Conservation (phyloP, 2,113 vertebrate genomes). For the Anser brachyrhynchus region DNA sequence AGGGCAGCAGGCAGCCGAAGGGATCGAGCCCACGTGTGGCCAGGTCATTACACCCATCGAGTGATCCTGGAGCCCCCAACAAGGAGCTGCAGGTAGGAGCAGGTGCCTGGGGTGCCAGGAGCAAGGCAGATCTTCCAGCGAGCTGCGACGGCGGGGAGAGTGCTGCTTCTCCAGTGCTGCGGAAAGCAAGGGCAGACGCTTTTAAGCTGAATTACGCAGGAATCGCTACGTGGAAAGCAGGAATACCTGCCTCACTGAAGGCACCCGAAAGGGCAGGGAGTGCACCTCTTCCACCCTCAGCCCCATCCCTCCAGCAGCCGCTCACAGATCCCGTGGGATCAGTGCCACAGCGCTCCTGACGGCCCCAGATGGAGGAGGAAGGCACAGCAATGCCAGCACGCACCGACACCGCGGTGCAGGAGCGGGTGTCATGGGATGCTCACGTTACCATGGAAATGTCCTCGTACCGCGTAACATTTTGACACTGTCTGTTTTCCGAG, state of each 20-base stretch:
- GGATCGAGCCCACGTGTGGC: not conserved
- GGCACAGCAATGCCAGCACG: not conserved
- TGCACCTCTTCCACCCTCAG: not conserved
- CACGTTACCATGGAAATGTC: constrained; percentile 69
- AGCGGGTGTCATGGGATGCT: constrained; percentile 48
- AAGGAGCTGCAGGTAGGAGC: too few species aligned
- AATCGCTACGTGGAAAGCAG: not conserved
- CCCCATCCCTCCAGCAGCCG: not conserved
- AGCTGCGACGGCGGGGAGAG: not conserved
- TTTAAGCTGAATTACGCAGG: not conserved
- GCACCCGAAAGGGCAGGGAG: not conserved
- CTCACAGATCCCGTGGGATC: not conserved
- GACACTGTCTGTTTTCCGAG: constrained; percentile 48
- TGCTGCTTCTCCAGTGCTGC: not conserved
- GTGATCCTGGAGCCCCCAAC: too few species aligned
- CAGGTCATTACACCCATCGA: too few species aligned
- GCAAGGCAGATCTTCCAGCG: fast-evolving
- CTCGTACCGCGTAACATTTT: constrained; percentile 32
- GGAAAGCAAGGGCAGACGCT: not conserved
- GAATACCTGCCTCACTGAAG: not conserved
- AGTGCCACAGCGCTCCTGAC: not conserved
- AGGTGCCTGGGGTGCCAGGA: not conserved
- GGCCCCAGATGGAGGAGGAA: constrained; percentile 27
- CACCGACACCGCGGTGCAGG: not conserved
- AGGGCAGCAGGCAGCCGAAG: not conserved